Base-by-base conservation (phyloP, 2,113 vertebrate genomes). In the Stigmatopora argus region DNA sequence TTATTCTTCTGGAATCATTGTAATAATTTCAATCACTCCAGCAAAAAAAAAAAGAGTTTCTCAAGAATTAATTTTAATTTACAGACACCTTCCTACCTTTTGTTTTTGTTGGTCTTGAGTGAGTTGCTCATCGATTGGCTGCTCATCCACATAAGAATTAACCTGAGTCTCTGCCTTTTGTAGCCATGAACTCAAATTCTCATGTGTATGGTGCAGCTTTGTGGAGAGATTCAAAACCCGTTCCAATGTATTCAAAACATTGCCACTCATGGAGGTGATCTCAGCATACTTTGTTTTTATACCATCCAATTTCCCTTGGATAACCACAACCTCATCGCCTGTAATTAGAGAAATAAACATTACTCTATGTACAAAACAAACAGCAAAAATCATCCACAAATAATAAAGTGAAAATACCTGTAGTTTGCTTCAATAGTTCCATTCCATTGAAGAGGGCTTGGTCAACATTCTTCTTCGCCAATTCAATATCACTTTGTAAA, bases 241-340 rank as follows among this genome's bases (percentile, higher is more conserved):
- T 19, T 96, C 93, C 77, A 99, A 81, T 12, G 90, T 94, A 82
- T 92, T 92, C 64, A 92, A 86, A 18, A 96, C 94, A 1, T 89
- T 86, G 17, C 81, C 75, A 77, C 96, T 95, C 86, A 96, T 74
- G 12, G 92, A 88, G 31, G 83, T 93, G 70, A 99, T 97, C 67
- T 99, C 95, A 76, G 89, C 92, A 74, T 98, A 98, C 69, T 94
- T 92, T 0, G 88, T 83, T 91, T 98, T 99, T 82, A 99, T 97
- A 72, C 93, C 93, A 70, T 98, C 96, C 78, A 99, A 86, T 83
- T 97, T 98, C 78, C 95, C 94, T 88, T 99, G 97, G 85, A 99
- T 94, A 62, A 96, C 91, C 67, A 98, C 81, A 78, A 98, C 95
- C 90, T 99, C 97, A 75, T 99, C 97, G 78, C 95, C 97, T 99